Base-by-base conservation (phyloP, 2,888 invertebrate species). In the Cephalotes varians region DNA sequence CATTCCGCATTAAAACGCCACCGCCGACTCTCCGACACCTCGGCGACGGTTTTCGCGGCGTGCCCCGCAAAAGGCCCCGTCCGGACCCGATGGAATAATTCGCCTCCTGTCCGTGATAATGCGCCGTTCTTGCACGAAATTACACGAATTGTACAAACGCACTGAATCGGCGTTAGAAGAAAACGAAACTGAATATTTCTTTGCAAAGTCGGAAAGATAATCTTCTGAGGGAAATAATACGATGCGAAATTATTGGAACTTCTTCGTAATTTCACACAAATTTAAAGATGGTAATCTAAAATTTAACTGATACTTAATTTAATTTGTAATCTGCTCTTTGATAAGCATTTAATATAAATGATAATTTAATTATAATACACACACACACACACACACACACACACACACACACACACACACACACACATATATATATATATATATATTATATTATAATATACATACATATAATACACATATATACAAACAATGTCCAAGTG, bases 1-100 rank as follows among this genome's bases (percentile, higher is more conserved):
- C 90, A 92, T 93, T 93, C 90, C 92, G 91, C 91, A 91, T 93
- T 92, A 91, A 93, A 93, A 93, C 90, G 88, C 89, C 88, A 85
- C 81, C 85, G 87, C 84, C 83, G 83, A 87, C 85, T 85, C 76
- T 25, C 69, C 51, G 49, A 76, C 60, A 76, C 54, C 28, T 64
- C 44, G 62, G 21, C 54, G 64, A 51, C 31, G 69, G 7, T 72
- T 72, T 60, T 62, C 21, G 58, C 28, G 12, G 12, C 40, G 44
- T 34, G 37, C 84, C 40, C 60, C 49, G 60, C 60, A 15, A 62
- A 21, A 40, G 60, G 62, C 12, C n/a, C n/a, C 37, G 49, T 7
- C 10, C 40, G 10, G 9, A n/a, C 37, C 34, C 56, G 73, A n/a
- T 37, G 49, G 18, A 4, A 62, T 15, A 47, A 56, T 47, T 31